Evolutionary conservation across 2,888 invertebrate genomes (phyloP), one percentile per base, ranked within the genome.

Genomic region (Ennomos erosarius): DNA sequence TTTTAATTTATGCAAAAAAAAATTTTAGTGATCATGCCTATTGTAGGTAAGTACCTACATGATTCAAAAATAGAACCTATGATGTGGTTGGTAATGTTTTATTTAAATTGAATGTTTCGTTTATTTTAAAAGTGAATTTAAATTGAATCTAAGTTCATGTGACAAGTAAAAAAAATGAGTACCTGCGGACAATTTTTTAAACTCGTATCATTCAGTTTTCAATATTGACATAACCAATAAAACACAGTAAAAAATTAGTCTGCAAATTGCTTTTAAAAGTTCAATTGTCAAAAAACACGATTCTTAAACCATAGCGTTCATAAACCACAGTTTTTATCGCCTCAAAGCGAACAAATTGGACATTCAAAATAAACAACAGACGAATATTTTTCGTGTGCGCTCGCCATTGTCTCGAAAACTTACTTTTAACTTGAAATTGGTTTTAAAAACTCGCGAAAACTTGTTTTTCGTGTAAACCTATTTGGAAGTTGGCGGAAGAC

Each of bases 391-490:
- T 60, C 43, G 51, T 55, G 55, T 47, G 51, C 49, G 51, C 55
- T 45, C 34, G 49, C 62, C 42, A 59, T 65, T 65, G 65, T 65
- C 64, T 65, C 46, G 49, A 43, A 56, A 65, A 68, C 59, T 46
- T 36, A 50, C 47, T 43, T 59, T 43, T 35, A 65, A 63, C 59
- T 64, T 64, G 10, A 62, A 68, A 68, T 64, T 68, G 58, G 65
- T 64, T 65, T 68, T 65, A 62, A 65, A 65, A 68, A 65, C 58
- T 68, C 46, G 44, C 26, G 62, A 64, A 40, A 54, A 57, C 58
- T 55, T 62, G 56, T 65, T 68, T 67, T 68, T 65, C 64, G 62
- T 44, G 52, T 46, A 55, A 68, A 68, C 64, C 65, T 64, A 65
- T 68, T 68, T 64, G 48, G 50, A 62, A 62, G 50, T 61, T 61